Evolutionary conservation across 2,797 vertebrate species (phyloP).

Genomic region (Chromobotia macracanthus): DNA sequence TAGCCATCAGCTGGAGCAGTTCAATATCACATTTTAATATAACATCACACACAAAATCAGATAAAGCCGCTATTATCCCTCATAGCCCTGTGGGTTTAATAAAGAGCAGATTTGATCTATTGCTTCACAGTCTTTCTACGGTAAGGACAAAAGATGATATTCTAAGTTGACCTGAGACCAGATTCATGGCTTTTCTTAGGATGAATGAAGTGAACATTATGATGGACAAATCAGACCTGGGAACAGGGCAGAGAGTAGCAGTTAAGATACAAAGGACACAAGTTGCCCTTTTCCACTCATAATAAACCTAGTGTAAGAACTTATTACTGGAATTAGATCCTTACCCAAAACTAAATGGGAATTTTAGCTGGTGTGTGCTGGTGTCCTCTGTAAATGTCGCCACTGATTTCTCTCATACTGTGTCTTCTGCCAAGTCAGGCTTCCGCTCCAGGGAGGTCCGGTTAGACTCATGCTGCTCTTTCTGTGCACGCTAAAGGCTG

Average conservation of each 20-base stretch:
- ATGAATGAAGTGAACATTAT: background rate
- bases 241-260: background rate
- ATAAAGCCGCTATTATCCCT: conserved; percentile 39
- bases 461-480: conserved; percentile 52
- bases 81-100: conserved; percentile 45
- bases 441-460: conserved; percentile 59
- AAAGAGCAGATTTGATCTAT: conserved; percentile 49
- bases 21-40: conserved; percentile 52
- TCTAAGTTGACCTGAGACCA: conserved; percentile 21
- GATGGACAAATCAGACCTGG: background rate
- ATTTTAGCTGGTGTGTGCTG: conserved; percentile 36
- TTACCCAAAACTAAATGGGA: conserved; percentile 41
- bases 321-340: conserved; percentile 11
- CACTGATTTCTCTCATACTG: conserved; percentile 50
- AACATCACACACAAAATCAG: conserved; percentile 38
- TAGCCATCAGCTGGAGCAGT: conserved; percentile 19
- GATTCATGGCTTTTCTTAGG: background rate
- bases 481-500: conserved; percentile 56
- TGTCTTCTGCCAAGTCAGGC: conserved; percentile 53
- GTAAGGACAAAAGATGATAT: background rate
- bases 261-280: background rate
- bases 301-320: background rate
- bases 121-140: background rate
- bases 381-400: conserved; percentile 59
- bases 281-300: background rate